phyloP scores from a whole-genome alignment of 1,140 invertebrate genomes.

The Drosophila orosa region DNA sequence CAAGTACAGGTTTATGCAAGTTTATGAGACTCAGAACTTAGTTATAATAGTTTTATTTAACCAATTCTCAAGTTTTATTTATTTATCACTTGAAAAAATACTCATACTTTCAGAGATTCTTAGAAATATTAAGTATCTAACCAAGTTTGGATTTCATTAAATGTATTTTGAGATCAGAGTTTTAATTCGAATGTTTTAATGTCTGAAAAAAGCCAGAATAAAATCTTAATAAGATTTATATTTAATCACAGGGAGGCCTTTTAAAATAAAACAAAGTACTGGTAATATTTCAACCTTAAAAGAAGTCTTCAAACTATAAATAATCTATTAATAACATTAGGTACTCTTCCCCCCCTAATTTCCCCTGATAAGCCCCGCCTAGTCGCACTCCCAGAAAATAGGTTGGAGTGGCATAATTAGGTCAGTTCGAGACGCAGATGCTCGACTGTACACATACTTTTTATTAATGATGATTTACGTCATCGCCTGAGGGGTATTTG shows the following conservation, averaged over 20 bases:
- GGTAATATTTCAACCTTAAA: not conserved
- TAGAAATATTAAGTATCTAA: not conserved
- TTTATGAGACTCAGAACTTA: not conserved
- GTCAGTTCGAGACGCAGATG: conserved; percentile 29
- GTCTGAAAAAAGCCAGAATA: too few species aligned
- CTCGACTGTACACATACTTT: conserved; percentile 26
- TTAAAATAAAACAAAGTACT: not conserved
- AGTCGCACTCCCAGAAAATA: not conserved
- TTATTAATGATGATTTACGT: conserved; percentile 43
- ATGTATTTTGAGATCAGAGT: not conserved
- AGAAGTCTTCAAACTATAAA: too few species aligned
- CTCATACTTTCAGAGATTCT: not conserved
- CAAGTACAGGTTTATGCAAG: conserved; percentile 1
- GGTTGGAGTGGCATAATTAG: conserved; percentile 14
- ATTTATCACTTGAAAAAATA: not conserved
- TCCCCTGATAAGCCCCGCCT: not conserved
- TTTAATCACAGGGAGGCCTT: not conserved
- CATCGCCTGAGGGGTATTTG: conserved; percentile 26
- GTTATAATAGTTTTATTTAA: not conserved
- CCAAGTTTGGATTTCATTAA: not conserved
- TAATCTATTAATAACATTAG: not conserved
- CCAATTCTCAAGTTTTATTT: not conserved
- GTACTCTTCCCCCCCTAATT: not conserved
- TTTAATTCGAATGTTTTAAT: not conserved
- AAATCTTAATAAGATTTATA: too few species aligned